Percentiles rank a stretch among this genome's conserved stretches.
These are phyloP conservation scores for Geodia barretti DNA, from an alignment of 37 sponge, comb jelly and placozoan species.

Conservation along the genomic window DNA sequence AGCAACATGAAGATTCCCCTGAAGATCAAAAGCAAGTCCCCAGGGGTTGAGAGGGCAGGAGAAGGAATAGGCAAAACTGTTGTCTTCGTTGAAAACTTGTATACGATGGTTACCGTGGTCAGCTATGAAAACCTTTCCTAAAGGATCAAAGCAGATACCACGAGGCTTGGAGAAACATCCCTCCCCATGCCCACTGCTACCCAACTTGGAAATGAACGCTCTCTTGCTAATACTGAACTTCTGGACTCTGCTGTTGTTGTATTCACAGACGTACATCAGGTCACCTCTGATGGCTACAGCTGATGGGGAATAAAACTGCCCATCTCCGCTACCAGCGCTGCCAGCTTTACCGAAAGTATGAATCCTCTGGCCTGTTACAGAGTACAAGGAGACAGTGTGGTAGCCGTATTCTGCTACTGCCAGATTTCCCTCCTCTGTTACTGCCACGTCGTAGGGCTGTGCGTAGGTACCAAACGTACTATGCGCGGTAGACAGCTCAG, in stretches of 20 bases:
- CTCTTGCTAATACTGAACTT: conserved; percentile 17
- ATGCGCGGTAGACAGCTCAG: too few relatives aligned
- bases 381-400: background rate
- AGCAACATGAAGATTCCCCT: conserved; percentile 47
- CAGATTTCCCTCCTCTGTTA: conserved; percentile 27
- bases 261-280: conserved; percentile 41
- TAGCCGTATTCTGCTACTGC: conserved; percentile 5
- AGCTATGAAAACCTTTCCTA: conserved; percentile 20
- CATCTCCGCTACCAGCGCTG: conserved; percentile 27
- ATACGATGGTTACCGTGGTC: conserved; percentile 44
- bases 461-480: background rate
- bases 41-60: conserved; percentile 28
- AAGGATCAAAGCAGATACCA: conserved; percentile 25
- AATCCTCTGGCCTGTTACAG: background rate
- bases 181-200: conserved; percentile 13
- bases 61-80: conserved; percentile 13
- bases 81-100: conserved; percentile 42
- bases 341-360: conserved; percentile 26
- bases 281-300: conserved; percentile 45
- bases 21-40: conserved; percentile 46
- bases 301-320: conserved; percentile 35
- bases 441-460: conserved; percentile 31
- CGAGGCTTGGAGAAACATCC: conserved; percentile 35
- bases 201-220: conserved; percentile 40
- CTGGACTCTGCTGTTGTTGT: conserved; percentile 34